phyloP scores from a whole-genome alignment of 2,797 vertebrate species.

The Pelodytes ibericus region DNA sequence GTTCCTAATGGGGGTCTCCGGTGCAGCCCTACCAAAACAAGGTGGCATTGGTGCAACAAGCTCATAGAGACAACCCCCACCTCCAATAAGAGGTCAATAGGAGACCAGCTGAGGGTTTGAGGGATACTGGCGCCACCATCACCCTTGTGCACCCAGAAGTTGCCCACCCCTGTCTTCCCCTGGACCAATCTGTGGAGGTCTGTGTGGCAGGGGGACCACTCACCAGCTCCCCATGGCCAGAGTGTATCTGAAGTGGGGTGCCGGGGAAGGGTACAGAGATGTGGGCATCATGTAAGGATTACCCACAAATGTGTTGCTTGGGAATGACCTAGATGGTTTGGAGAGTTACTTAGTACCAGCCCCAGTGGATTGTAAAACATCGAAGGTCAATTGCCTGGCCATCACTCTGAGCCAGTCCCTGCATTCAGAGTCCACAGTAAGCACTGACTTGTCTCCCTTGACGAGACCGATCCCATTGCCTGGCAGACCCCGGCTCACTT shows the following conservation, averaged over 20 bases:
- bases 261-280: not conserved
- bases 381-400: not conserved
- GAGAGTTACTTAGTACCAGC: not conserved
- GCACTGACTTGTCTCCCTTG: not conserved
- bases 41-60: too few species aligned
- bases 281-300: not conserved
- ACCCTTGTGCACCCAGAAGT: not conserved
- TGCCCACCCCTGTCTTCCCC: too few species aligned
- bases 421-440: not conserved
- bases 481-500: not conserved
- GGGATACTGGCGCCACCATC: not conserved
- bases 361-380: not conserved
- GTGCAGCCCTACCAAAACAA: too few species aligned
- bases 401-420: not conserved
- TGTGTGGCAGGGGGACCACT: not conserved
- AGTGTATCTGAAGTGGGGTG: not conserved
- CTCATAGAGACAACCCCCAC: too few species aligned
- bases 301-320: not conserved
- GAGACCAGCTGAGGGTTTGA: too few species aligned
- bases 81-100: too few species aligned
- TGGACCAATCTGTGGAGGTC: not conserved
- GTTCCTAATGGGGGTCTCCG: too few species aligned
- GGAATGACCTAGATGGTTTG: not conserved
- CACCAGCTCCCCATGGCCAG: not conserved
- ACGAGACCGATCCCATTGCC: not conserved